Base-by-base conservation (phyloP, 2,797 vertebrate species). In the Fratercula arctica region DNA sequence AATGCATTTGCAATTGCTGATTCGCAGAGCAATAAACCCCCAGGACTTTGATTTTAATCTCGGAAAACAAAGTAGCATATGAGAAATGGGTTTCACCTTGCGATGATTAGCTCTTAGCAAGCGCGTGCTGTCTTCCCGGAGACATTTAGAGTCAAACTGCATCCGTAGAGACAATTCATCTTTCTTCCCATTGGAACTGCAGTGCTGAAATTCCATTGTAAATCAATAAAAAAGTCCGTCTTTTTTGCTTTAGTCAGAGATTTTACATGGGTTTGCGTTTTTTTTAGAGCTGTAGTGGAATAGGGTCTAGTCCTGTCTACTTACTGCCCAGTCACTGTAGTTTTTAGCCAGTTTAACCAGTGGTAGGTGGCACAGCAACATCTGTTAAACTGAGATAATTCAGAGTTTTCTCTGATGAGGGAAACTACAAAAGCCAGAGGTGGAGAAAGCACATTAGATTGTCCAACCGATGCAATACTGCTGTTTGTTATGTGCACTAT, bases 1-100 rank as follows among this genome's bases (percentile, higher is more conserved):
- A 48, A 60, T 7, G 33, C 64, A 16, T 72, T 68, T 78, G 43
- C 43, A 77, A 31, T 28, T 80, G 84, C 76, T 79, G 67, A 84
- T 41, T 90, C 90, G 63, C 31, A 29, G 74, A 87, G 70, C 63
- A 73, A 35, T 74, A 82, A 88, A 82, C 24, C 80, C 85, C 25
- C 74, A 67, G 92, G 84, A 74, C 29, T 87, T n/a, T 29, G 89
- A 16, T 60, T 51, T 63, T 64, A 48, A 70, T 59, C 92, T 94
- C 59, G 24, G 73, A 21, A 85, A 95, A 63, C 74, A 50, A 75
- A 93, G 76, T 46, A 75, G 70, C 46, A 1, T 51, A 28, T 6
- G 17, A 94, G 79, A 68, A 74, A 73, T 56, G 83, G 63, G 9
- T 90, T 93, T 94, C 93, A 90, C 90, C 59, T 95, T 80, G 86